Evolutionary conservation across 2,113 vertebrate species (phyloP).

Genomic region (Phylloscopus trochilus): DNA sequence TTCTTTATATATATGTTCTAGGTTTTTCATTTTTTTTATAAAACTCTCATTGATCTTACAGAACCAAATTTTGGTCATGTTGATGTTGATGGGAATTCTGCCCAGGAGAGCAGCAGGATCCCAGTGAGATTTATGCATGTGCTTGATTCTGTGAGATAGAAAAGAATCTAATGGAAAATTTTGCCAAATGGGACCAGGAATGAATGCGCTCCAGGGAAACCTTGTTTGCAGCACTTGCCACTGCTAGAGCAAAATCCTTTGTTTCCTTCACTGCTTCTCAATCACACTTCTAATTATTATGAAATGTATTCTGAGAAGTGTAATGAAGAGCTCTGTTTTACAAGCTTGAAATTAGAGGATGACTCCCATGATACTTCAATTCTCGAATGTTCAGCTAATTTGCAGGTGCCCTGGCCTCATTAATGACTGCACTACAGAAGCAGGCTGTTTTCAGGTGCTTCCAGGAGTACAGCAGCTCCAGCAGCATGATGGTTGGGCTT

Average conservation of each 20-base stretch:
- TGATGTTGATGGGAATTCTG: not conserved
- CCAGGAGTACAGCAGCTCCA: not conserved
- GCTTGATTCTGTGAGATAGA: not conserved
- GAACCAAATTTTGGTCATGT: not conserved
- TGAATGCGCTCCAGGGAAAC: not conserved
- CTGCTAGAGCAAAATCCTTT: not conserved
- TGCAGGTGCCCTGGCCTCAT: slow-evolving; percentile 13
- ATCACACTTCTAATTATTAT: slow-evolving; percentile 3
- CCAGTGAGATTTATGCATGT: not conserved
- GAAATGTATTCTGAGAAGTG: not conserved
- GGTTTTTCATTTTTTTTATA: not conserved
- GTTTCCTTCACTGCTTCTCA: slow-evolving; percentile 10
- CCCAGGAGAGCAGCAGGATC: not conserved
- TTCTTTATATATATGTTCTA: not conserved
- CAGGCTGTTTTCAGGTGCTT: not conserved
- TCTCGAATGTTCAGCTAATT: not conserved
- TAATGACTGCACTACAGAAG: not conserved
- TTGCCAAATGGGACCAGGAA: not conserved
- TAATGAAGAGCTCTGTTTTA: slow-evolving; percentile 35
- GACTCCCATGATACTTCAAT: not conserved
- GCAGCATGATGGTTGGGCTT: not conserved
- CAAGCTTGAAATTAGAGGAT: slow-evolving; percentile 17
- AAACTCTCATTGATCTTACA: not conserved
- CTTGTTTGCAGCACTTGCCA: not conserved
- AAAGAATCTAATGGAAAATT: not conserved